These are phyloP conservation scores for Poeciliopsis prolifica DNA, from an alignment of 2,113 vertebrate species.

Conservation along the genomic window DNA sequence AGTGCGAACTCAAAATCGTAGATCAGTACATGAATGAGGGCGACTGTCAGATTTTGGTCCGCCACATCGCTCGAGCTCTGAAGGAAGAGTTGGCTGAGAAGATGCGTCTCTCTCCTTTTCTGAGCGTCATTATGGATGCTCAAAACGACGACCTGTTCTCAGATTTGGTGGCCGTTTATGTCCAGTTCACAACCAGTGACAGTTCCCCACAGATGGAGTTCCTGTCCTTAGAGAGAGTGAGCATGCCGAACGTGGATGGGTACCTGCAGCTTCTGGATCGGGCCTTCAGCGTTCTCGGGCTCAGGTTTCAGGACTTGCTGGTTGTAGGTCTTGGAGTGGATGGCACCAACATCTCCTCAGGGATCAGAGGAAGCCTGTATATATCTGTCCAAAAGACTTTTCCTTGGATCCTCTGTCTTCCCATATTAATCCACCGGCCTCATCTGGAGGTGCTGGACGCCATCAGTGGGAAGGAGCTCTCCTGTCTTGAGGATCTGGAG, in stretches of 20 bases:
- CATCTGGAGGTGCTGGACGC: slow-evolving; percentile 93
- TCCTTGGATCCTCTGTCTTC: slow-evolving; percentile 93
- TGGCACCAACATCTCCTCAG: slow-evolving; percentile 88
- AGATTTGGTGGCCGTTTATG: slow-evolving; percentile 90
- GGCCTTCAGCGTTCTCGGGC: slow-evolving; percentile 87
- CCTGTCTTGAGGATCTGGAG: slow-evolving; percentile 94
- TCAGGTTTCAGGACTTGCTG: slow-evolving; percentile 88
- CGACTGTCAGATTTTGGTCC: slow-evolving; percentile 92
- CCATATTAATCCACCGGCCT: slow-evolving; percentile 93
- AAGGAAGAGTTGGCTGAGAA: slow-evolving; percentile 93
- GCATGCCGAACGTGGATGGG: slow-evolving; percentile 86
- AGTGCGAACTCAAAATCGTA: slow-evolving; percentile 95
- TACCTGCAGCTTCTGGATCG: slow-evolving; percentile 92
- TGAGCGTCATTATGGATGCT: slow-evolving; percentile 93
- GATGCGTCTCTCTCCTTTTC: slow-evolving; percentile 90
- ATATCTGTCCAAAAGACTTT: slow-evolving; percentile 90
- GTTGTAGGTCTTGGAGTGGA: slow-evolving; percentile 90
- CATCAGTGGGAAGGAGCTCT: slow-evolving; percentile 93
- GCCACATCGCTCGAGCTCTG: slow-evolving; percentile 89
- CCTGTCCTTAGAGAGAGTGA: slow-evolving; percentile 90
- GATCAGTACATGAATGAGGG: slow-evolving; percentile 98
- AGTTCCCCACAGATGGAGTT: slow-evolving; percentile 91
- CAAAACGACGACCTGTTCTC: slow-evolving; percentile 90
- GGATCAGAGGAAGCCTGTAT: slow-evolving; percentile 88
- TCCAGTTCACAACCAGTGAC: slow-evolving; percentile 89